These are phyloP conservation scores for Eupeodes corollae DNA, from an alignment of 1,140 invertebrate species.

Conservation along the genomic window DNA sequence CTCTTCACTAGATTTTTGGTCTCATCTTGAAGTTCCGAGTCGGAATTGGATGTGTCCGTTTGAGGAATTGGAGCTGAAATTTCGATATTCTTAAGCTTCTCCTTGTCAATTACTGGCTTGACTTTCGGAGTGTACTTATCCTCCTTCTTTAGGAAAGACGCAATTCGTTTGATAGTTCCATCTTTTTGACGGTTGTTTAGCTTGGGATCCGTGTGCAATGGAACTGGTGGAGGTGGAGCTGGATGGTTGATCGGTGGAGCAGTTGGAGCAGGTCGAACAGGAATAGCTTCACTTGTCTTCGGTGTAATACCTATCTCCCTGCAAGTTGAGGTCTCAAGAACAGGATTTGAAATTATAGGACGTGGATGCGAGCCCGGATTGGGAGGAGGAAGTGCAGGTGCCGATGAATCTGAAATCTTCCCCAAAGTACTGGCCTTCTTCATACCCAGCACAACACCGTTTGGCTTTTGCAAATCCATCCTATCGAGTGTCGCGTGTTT, in stretches of 20 bases:
- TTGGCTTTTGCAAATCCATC: not conserved
- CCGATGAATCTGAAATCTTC: slow-evolving; percentile 8
- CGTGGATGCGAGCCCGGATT: slow-evolving; percentile 41
- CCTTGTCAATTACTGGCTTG: slow-evolving; percentile 54
- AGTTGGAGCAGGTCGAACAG: slow-evolving; percentile 43
- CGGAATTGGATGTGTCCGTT: slow-evolving; percentile 22
- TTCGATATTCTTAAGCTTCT: slow-evolving; percentile 57
- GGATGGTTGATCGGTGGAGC: slow-evolving; percentile 30
- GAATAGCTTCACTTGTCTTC: slow-evolving; percentile 21
- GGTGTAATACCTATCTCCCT: slow-evolving; percentile 55
- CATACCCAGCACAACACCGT: not conserved
- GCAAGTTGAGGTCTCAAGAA: slow-evolving; percentile 65
- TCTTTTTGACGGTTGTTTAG: slow-evolving; percentile 39
- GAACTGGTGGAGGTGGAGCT: slow-evolving; percentile 27
- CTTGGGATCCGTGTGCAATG: slow-evolving; percentile 35
- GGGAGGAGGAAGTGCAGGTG: slow-evolving; percentile 46
- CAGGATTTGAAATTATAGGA: slow-evolving; percentile 66
- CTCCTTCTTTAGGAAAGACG: slow-evolving; percentile 62
- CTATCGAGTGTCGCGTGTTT: not conserved
- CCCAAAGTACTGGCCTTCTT: not conserved
- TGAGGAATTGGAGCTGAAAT: slow-evolving; percentile 66
- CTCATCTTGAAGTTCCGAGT: slow-evolving; percentile 31
- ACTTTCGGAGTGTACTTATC: slow-evolving; percentile 48
- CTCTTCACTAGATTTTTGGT: slow-evolving; percentile 45
- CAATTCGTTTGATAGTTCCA: slow-evolving; percentile 57